Percentiles rank a stretch among this genome's conserved stretches.
These are phyloP conservation scores for Barbus barbus DNA, from an alignment of 2,113 vertebrate species.

Conservation along the genomic window DNA sequence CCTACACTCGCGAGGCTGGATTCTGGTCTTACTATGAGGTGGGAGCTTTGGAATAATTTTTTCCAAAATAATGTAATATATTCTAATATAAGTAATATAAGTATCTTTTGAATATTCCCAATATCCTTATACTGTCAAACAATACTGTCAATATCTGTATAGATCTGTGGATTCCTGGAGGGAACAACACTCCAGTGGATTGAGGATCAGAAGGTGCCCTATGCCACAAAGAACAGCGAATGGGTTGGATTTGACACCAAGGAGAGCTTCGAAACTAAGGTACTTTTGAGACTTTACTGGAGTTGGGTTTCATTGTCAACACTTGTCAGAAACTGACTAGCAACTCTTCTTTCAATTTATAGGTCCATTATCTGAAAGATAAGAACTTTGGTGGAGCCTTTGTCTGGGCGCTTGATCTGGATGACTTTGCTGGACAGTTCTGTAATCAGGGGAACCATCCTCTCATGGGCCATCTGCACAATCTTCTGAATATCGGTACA, in stretches of 20 bases:
- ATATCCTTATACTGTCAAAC: not conserved
- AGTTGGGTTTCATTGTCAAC: not conserved
- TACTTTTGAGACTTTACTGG: not conserved
- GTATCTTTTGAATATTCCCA: not conserved
- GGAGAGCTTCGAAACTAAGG: conserved; percentile 78
- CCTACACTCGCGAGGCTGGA: conserved; percentile 79
- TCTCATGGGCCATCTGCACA: conserved; percentile 73
- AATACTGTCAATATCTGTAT: conserved; percentile 1
- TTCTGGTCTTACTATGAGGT: conserved; percentile 87
- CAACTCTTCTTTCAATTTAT: not conserved
- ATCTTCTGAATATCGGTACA: conserved; percentile 69
- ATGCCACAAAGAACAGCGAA: conserved; percentile 74
- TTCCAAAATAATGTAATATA: not conserved
- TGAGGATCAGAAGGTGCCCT: conserved; percentile 79
- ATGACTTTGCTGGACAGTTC: conserved; percentile 81
- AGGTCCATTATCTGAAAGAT: conserved; percentile 79
- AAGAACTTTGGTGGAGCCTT: conserved; percentile 82
- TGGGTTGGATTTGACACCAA: conserved; percentile 83
- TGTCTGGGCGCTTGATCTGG: conserved; percentile 84
- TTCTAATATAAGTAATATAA: not conserved
- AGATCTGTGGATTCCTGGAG: conserved; percentile 79
- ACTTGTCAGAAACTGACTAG: not conserved
- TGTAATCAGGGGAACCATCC: conserved; percentile 77
- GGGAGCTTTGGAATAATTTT: not conserved
- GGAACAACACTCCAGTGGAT: conserved; percentile 72